Evolutionary conservation across 2,113 vertebrate species (phyloP), one percentile per base, ranked within the genome.

Genomic region (Rhadina sibilatrix): DNA sequence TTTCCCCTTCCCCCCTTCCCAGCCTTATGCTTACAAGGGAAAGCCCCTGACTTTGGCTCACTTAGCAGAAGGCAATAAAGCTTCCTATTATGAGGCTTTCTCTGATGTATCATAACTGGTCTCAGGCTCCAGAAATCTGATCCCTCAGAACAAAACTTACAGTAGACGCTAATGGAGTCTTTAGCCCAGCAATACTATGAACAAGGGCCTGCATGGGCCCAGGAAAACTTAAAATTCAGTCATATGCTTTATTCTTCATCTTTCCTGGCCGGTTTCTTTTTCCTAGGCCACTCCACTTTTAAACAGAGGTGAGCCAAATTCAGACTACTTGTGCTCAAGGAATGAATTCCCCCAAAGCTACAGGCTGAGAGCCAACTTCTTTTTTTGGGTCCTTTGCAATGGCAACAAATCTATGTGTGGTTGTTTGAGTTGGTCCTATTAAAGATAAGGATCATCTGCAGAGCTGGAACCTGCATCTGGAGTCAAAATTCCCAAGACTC

Each of bases 111-210:
- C 8, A 85, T 95, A 97, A 96, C 95, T 82, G 57, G 90, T 95
- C 95, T 94, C 91, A 97, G 95, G 94, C 93, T 96, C 93, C 94
- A 97, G 97, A 97, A 97, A 96, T 94, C 94, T 88, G 94, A 96
- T 91, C 84, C 86, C 50, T 84, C 63, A 52, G 91, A 95, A 94
- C 72, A 93, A 95, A 94, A 89, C 69, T 89, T 93, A 94, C 82
- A 90, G 87, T 95, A 94, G 90, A 95, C 88, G 66, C 57, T 87
- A 89, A 88, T 3, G 60, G 66, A 64, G 63, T 52, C 57, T 91
- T 56, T 76, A 84, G 54, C 72, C 60, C 89, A 46, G 60, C 44
- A 79, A 35, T 30, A 25, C 60, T 87, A 23, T 30, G 19, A 72
- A 56, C 72, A 78, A 63, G 3, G 0, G 54, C 66, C 56, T 94